Evolutionary conservation across 2,888 invertebrate genomes (phyloP).

Genomic region (Liopterus haemorrhoidalis): DNA sequence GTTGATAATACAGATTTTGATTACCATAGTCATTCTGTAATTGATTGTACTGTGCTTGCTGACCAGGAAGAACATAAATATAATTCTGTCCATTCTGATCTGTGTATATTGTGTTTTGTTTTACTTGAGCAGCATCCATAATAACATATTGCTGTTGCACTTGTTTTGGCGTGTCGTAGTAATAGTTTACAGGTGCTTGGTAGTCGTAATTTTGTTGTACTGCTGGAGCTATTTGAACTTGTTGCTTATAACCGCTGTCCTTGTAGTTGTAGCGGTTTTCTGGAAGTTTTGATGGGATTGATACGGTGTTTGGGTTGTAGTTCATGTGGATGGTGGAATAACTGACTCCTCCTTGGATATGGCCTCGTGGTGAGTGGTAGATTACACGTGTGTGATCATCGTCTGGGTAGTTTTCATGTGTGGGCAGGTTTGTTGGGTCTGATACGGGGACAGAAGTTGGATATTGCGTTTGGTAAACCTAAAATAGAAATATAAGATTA

Average conservation of each 20-base stretch:
- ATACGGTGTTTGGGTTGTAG: constrained; percentile 5
- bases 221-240: no score
- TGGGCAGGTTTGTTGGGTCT: no score
- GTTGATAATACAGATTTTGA: constrained; percentile 15
- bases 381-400: constrained; percentile 55
- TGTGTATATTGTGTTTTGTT: constrained; percentile 26
- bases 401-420: constrained; percentile 55
- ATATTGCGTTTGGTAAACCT: no score
- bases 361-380: constrained; percentile 36
- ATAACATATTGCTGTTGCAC: background rate
- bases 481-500: no score
- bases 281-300: no score
- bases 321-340: constrained; percentile 29
- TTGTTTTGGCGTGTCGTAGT: background rate
- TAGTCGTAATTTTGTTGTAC: background rate
- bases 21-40: constrained; percentile 16
- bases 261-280: no score
- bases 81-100: constrained; percentile 20
- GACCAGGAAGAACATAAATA: constrained; percentile 14
- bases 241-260: no score
- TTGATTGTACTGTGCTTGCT: constrained; percentile 16
- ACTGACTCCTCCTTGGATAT: constrained; percentile 16
- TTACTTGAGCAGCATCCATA: constrained; percentile 4
- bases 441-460: no score
- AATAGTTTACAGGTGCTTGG: background rate